A percentile compares a stretch with the other conserved stretches of the same genome.
These are phyloP conservation scores for Pyrgus malvae DNA, from an alignment of 2,888 invertebrate genomes.

Conservation along the genomic window DNA sequence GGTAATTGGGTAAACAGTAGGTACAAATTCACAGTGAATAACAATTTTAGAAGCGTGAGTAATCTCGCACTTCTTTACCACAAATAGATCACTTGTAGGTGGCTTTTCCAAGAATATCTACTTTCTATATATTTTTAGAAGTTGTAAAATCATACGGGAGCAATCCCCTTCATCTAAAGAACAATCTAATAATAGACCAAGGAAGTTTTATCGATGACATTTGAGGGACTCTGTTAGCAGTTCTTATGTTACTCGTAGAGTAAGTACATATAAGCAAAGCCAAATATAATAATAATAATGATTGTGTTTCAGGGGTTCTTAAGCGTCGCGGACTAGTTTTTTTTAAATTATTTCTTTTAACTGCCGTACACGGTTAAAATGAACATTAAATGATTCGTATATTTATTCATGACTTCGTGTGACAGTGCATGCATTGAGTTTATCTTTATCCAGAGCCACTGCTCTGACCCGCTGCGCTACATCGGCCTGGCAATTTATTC, in stretches of 20 bases:
- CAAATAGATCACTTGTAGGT: conserved; percentile 73
- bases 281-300: too few species aligned
- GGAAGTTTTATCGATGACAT: not conserved
- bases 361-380: too few species aligned
- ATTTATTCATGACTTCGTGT: too few species aligned
- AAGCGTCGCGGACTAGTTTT: too few species aligned
- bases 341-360: too few species aligned
- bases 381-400: too few species aligned
- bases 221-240: not conserved
- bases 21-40: not conserved
- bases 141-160: conserved; percentile 1
- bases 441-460: conserved; percentile 41
- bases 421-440: conserved; percentile 33
- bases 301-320: too few species aligned
- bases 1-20: too few species aligned
- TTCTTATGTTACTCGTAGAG: too few species aligned
- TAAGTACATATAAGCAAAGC: too few species aligned
- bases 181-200: not conserved
- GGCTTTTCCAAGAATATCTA: conserved; percentile 64
- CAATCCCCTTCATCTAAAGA: not conserved
- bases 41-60: not conserved
- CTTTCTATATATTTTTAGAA: conserved; percentile 22
- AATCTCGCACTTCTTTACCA: conserved; percentile 35
- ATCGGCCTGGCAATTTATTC: conserved; percentile 33
- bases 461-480: conserved; percentile 34